Conservation (phyloP, 2,113 vertebrate genomes). For the Limnothrissa miodon region DNA sequence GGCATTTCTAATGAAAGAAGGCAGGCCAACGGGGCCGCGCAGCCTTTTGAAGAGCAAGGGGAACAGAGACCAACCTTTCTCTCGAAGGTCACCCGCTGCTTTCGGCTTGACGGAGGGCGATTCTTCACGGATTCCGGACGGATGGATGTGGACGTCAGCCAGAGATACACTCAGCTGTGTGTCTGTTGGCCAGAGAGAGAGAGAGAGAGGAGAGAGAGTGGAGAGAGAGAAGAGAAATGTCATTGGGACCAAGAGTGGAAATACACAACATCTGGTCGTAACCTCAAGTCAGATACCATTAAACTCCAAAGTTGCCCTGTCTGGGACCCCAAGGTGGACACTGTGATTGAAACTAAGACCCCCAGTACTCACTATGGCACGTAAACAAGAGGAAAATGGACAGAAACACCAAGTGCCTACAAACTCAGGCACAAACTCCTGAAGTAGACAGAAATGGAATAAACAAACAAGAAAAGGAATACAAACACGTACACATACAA, state of each 20-base stretch:
- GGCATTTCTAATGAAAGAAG: slow-evolving; percentile 48
- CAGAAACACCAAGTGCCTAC: background rate
- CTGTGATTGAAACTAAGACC: background rate
- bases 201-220: slow-evolving; percentile 40
- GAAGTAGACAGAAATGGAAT: background rate
- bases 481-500: background rate
- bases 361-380: background rate
- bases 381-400: background rate
- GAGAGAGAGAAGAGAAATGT: slow-evolving; percentile 43
- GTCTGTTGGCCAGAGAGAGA: slow-evolving; percentile 33
- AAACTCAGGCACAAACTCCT: background rate
- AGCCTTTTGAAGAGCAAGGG: slow-evolving; percentile 35
- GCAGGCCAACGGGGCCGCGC: slow-evolving; percentile 12
- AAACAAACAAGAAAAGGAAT: background rate
- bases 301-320: background rate
- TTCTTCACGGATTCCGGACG: background rate
- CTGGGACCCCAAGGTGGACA: background rate
- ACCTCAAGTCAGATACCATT: slow-evolving; percentile 15
- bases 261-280: background rate
- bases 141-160: background rate
- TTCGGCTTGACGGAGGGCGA: background rate
- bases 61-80: slow-evolving; percentile 60
- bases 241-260: background rate
- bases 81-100: slow-evolving; percentile 36
- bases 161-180: slow-evolving; percentile 13